phyloP scores from a whole-genome alignment of 2,113 vertebrate genomes.

The Colistium nudipinnis region DNA sequence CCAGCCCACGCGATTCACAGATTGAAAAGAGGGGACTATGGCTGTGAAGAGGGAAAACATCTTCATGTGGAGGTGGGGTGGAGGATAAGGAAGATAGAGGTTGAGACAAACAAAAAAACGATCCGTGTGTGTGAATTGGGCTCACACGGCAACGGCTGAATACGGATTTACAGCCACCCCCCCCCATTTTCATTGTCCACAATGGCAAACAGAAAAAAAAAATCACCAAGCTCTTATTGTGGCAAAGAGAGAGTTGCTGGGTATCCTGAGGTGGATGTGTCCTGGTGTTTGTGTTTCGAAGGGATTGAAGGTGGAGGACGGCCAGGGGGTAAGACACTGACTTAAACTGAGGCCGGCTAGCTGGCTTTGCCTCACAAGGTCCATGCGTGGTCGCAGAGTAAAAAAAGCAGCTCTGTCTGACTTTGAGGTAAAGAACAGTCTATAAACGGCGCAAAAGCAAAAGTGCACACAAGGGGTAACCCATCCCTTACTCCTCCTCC shows the following conservation, averaged over 20 bases:
- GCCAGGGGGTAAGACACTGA: constrained; percentile 67
- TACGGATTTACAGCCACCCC: constrained; percentile 7
- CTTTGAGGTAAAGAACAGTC: constrained; percentile 75
- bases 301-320: constrained; percentile 32
- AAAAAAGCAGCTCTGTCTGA: constrained; percentile 70
- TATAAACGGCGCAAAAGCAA: constrained; percentile 62
- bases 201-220: constrained; percentile 14
- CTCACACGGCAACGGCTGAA: constrained; percentile 21
- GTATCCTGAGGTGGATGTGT: constrained; percentile 70
- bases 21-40: constrained; percentile 6
- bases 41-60: constrained; percentile 19
- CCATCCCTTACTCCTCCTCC: constrained; percentile 32
- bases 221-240: constrained; percentile 11
- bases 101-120: constrained; percentile 55
- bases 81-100: constrained; percentile 29
- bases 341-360: constrained; percentile 55
- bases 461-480: constrained; percentile 48
- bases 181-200: constrained; percentile 27
- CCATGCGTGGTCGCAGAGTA: constrained; percentile 57
- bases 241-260: constrained; percentile 24
- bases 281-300: constrained; percentile 47
- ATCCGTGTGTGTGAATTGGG: constrained; percentile 5
- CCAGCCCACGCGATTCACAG: constrained; percentile 17
- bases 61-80: neutral
- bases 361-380: constrained; percentile 59